A percentile compares a stretch with the other conserved stretches of the same genome.
Evolutionary conservation across 2,113 vertebrate species (phyloP).

Genomic region (Sprattus sprattus): DNA sequence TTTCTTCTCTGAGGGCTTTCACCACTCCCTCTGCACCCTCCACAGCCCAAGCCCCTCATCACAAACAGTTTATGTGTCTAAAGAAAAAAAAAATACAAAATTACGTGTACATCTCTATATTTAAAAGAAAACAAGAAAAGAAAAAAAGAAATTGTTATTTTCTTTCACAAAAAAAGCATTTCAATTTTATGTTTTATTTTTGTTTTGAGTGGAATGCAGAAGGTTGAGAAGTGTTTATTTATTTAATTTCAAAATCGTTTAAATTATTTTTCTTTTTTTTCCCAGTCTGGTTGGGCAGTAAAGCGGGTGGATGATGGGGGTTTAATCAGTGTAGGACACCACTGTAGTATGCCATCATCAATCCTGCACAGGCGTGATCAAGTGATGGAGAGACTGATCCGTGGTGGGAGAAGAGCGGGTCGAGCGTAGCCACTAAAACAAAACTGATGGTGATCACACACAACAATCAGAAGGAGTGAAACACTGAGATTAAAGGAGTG

Average conservation of each 20-base stretch:
- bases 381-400: constrained; percentile 25
- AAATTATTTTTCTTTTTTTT: constrained; percentile 46
- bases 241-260: constrained; percentile 25
- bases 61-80: constrained; percentile 63
- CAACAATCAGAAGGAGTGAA: constrained; percentile 33
- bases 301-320: constrained; percentile 54
- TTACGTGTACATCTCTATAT: constrained; percentile 71
- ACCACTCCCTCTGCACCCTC: constrained; percentile 15
- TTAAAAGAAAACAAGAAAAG: constrained; percentile 60
- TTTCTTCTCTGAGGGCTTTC: constrained; percentile 76
- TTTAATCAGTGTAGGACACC: constrained; percentile 36
- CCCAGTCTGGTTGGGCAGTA: constrained; percentile 54
- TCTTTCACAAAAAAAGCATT: constrained; percentile 59
- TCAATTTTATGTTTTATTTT: constrained; percentile 47
- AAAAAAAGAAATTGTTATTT: constrained; percentile 50
- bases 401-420: not conserved
- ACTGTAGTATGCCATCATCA: constrained; percentile 37
- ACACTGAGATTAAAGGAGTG: constrained; percentile 53
- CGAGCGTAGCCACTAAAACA: constrained; percentile 65
- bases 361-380: constrained; percentile 52
- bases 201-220: constrained; percentile 36
- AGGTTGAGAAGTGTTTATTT: constrained; percentile 20
- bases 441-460: not conserved
- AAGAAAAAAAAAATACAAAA: constrained; percentile 51
- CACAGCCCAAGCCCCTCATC: constrained; percentile 47